Base-by-base conservation (phyloP, 2,888 invertebrate genomes). In the Diogma glabrata region DNA sequence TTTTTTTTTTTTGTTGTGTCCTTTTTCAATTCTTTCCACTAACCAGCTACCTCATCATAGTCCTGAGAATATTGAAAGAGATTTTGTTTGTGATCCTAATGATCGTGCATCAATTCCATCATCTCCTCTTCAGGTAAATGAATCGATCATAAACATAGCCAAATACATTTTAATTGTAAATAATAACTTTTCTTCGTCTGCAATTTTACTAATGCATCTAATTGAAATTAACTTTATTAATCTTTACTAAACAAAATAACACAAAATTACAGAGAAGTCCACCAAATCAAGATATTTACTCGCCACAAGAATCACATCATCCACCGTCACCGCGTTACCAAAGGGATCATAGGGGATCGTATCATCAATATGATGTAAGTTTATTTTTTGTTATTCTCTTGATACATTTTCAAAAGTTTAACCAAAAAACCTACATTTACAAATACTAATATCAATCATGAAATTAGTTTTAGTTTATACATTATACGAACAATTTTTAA, bases 291-390 rank as follows among this genome's bases (percentile, higher is more conserved):
- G 60, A 61, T 52, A 48, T 19, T 30, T 60, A 56, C 54, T 59
- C 60, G 54, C 57, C 61, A 58, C 63, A 62, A 61, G 64, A 64
- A 58, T 61, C 57, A 58, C 60, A 61, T 55, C 67, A 67, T 60
- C 65, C 70, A 58, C 63, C 69, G 56, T 64, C 67, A 57, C 67
- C 67, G 56, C 64, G 66, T 61, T 64, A 64, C 62, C 60, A 63
- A 55, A 64, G 64, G 61, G 67, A 70, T 61, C 63, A 65, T 60
- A 65, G 70, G 58, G 61, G 62, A 53, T 64, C 67, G 59, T 65
- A 63, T 60, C 64, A 66, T 58, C 68, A 68, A 59, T 66, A 64
- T 59, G 69, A 70, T 65, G 70, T 70, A 69, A 69, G 69, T 61
- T 33, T 23, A 2, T 22, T 23, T 43, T 43, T 38, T 38, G 20